Base-by-base conservation (phyloP, 2,888 invertebrate genomes). In the Phaedon cochleariae region DNA sequence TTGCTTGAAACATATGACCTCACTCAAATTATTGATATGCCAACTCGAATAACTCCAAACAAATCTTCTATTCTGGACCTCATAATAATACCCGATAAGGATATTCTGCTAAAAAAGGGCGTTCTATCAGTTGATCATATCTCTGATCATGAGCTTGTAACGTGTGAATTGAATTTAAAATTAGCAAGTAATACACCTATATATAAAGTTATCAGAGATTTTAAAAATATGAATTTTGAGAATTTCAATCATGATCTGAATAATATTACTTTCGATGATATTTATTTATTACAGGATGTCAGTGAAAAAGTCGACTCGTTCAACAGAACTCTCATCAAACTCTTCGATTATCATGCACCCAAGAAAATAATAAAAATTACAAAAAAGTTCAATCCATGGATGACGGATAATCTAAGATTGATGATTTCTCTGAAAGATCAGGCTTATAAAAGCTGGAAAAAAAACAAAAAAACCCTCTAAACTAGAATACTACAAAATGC, bases 371-470 rank as follows among this genome's bases (percentile, higher is more conserved):
- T 51, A 51, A 51, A 22, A 51, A 51, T 51, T 3, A 51, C 22
- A 51, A 51, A 51, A 4, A 51, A 51, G 12, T 21, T 22, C 49
- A 51, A 51, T 51, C 49, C 49, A 12, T 51, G 49, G 31, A 10
- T 34, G 10, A 10, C 31, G 4, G 31, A 34, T 34, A 34, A 34
- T 34, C 10, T 34, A 10, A 34, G 9, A 10, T 34, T 9, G 31
- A 34, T 34, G 10, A 10, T 34, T 5, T 26, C 26, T 6, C 6
- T 26, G 26, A 3, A 6, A 6, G 26, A 26, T 26, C 26, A 6
- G 6, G 26, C 26, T 26, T 26, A 26, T 26, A 26, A 26, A 26
- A 26, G 26, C 6, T 26, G 26, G 26, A 26, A 26, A 26, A 26
- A 26, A 26, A 26, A n/a, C 26, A 26, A 26, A 26, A 26, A 6